Conservation (phyloP, 2,113 vertebrate species). For the Herpetotheres cachinnans region DNA sequence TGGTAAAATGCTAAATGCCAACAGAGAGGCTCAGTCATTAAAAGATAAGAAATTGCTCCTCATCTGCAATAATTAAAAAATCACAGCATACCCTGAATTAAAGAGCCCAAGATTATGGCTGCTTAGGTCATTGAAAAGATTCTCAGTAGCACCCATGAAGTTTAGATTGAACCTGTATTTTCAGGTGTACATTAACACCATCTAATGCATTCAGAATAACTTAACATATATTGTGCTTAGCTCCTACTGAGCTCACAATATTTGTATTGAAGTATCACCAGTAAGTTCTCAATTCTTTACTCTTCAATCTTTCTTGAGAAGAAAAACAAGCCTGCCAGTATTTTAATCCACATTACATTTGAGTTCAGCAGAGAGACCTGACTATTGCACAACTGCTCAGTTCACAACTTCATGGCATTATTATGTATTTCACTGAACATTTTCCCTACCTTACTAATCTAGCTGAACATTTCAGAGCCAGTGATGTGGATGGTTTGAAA, state of each 20-base stretch:
- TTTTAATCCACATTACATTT: background rate
- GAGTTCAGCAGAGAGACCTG: background rate
- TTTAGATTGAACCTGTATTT: background rate
- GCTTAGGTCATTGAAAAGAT: background rate
- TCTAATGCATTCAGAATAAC: background rate
- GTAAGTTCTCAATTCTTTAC: background rate
- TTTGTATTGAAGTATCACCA: background rate
- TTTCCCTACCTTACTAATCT: background rate
- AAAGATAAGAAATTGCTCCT: background rate
- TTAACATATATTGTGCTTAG: fast-evolving
- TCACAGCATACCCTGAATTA: background rate
- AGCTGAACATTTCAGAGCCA: background rate
- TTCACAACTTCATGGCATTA: background rate
- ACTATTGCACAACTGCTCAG: background rate
- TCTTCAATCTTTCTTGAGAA: background rate
- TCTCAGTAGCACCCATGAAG: background rate
- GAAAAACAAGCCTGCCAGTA: background rate
- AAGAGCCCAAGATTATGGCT: background rate
- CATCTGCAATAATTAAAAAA: background rate
- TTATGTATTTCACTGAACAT: background rate
- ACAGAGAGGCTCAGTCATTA: background rate
- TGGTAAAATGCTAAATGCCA: background rate
- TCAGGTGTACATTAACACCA: background rate
- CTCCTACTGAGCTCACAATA: background rate
- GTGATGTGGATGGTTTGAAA: background rate